Percentiles rank a stretch among this genome's conserved stretches.
Conservation (phyloP, 2,797 vertebrate species). For the Artibeus lituratus region DNA sequence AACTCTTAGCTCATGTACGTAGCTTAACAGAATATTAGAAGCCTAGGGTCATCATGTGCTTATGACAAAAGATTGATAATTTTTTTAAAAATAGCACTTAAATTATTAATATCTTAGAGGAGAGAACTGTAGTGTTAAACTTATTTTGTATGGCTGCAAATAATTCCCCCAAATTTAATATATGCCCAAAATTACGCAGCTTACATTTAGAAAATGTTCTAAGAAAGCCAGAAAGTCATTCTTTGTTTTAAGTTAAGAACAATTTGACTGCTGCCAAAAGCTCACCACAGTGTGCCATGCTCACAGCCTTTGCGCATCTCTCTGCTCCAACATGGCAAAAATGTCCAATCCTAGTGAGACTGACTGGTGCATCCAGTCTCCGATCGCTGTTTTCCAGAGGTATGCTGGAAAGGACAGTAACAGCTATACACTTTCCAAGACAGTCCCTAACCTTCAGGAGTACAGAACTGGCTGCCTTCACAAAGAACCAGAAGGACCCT, state of each 20-base stretch:
- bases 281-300: background rate
- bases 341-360: background rate
- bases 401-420: background rate
- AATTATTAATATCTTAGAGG: background rate
- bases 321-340: background rate
- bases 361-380: background rate
- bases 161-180: constrained; percentile 2
- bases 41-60: background rate
- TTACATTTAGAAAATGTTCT: constrained; percentile 26
- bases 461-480: background rate
- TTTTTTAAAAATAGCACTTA: background rate
- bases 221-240: background rate
- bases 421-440: background rate
- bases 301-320: background rate
- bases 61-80: constrained; percentile 19
- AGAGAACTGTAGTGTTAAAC: background rate
- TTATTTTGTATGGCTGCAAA: constrained; percentile 1
- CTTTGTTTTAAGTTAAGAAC: background rate
- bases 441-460: background rate
- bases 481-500: background rate
- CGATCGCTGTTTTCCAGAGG: background rate
- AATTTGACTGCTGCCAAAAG: background rate
- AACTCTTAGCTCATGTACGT: background rate
- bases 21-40: constrained; percentile 4
- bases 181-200: background rate